Evolutionary conservation across 2,888 invertebrate species (phyloP), one percentile per base, ranked within the genome.

Genomic region (Hesperia comma): DNA sequence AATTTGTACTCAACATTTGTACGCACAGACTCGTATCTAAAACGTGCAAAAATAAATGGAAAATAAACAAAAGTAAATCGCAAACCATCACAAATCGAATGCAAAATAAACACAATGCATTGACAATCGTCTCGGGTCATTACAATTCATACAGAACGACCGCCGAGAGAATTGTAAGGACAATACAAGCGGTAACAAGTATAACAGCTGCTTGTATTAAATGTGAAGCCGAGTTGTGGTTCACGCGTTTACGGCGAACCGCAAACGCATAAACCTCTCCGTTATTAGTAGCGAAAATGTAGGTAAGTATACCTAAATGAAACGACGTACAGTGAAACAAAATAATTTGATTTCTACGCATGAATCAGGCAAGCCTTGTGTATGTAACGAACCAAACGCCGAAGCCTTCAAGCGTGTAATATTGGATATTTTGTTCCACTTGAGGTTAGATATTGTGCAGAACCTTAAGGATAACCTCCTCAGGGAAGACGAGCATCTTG

Each of bases 381-480:
- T 40, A 55, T n/a, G 40, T 54, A 40, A 55, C 10, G 53, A 58
- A 61, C n/a, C 55, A 61, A 56, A 61, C 67, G 61, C 56, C 49
- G 41, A 61, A 67, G 67, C 63, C 10, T 58, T 56, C 37, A 67
- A 63, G 63, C 61, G 54, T 49, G 63, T 71, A 69, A 76, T 84
- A n/a, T 26, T 26, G 26, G 26, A 5, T 26, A 91, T 87, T 89
- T 89, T 90, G 90, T 88, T 90, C 81, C 90, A 90, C 90, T 85
- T 78, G 77, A 82, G 83, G 90, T 91, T 91, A 92, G 89, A 88
- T 81, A 87, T 84, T 82, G 83, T 85, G 79, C 90, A 92, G 90
- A 93, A 97, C 97, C 94, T 98, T 96, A 76, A 99, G 94, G 89
- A 99, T 99, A 79, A 98, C 97, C 88, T 98, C 97, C 94, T 99